These are phyloP conservation scores for Bergia sp. DNA, from an alignment of 92 coral and sea anemone genomes.

Conservation along the genomic window DNA sequence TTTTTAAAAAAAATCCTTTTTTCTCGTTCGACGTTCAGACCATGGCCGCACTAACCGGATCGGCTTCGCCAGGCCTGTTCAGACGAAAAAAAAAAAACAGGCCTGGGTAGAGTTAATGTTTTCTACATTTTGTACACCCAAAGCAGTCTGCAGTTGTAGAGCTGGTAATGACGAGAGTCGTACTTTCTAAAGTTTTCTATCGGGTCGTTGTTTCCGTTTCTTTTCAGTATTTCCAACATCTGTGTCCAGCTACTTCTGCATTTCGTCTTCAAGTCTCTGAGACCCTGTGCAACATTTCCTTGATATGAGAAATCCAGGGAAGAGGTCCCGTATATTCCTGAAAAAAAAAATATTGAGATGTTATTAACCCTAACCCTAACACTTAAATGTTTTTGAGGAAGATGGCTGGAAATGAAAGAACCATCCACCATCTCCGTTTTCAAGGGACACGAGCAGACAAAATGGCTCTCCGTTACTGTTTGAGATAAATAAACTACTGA, in stretches of 20 bases:
- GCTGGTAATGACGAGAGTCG: slow-evolving; percentile 19
- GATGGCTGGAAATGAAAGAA: too few relatives aligned
- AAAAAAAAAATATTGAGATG: neutral
- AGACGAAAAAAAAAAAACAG: too few relatives aligned
- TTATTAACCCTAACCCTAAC: too few relatives aligned
- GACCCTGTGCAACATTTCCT: slow-evolving; percentile 29
- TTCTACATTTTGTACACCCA: slow-evolving; percentile 34
- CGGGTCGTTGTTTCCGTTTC: neutral
- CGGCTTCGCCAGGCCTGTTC: too few relatives aligned
- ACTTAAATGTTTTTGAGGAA: too few relatives aligned
- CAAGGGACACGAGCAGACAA: too few relatives aligned
- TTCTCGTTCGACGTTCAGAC: too few relatives aligned
- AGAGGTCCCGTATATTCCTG: slow-evolving; percentile 17
- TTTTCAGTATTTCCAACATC: slow-evolving; percentile 16
- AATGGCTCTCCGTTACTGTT: neutral
- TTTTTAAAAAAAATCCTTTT: too few relatives aligned
- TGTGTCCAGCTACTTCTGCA: slow-evolving; percentile 18
- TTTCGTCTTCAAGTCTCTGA: slow-evolving; percentile 27
- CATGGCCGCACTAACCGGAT: too few relatives aligned
- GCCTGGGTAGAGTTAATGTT: neutral
- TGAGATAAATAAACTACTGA: neutral
- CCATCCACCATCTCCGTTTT: too few relatives aligned
- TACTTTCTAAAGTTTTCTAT: slow-evolving; percentile 29
- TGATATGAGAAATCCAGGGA: slow-evolving; percentile 24
- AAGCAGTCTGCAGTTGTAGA: slow-evolving; percentile 19